Evolutionary conservation across 2,113 vertebrate genomes (phyloP).

Genomic region (Elanoides forficatus): DNA sequence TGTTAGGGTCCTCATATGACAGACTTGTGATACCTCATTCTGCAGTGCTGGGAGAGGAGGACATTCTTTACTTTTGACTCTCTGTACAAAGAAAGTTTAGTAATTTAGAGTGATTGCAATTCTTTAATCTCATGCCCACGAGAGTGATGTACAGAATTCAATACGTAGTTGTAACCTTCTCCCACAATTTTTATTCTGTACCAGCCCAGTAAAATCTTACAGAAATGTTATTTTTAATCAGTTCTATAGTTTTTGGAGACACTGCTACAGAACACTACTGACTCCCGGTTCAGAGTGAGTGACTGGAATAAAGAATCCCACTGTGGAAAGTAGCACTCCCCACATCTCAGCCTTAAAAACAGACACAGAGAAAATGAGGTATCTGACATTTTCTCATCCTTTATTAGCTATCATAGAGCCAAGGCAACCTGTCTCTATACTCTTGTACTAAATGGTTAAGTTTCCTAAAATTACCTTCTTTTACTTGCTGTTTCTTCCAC

Average conservation of each 20-base stretch:
- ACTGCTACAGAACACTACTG: not conserved
- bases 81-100: not conserved
- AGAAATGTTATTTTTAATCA: not conserved
- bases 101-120: not conserved
- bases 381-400: not conserved
- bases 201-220: not conserved
- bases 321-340: not conserved
- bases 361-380: not conserved
- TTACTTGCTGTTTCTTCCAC: not conserved
- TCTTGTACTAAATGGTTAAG: not conserved
- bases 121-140: not conserved
- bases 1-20: not conserved
- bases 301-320: not conserved
- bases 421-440: not conserved
- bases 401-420: not conserved
- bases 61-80: not conserved
- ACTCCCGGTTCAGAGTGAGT: not conserved
- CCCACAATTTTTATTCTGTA: not conserved
- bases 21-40: not conserved
- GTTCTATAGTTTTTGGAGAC: not conserved
- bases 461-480: not conserved
- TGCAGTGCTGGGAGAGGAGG: not conserved
- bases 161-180: not conserved
- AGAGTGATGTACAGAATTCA: not conserved
- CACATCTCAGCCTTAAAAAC: not conserved